Conservation (phyloP, 2,113 vertebrate genomes). For the Miniopterus natalensis region DNA sequence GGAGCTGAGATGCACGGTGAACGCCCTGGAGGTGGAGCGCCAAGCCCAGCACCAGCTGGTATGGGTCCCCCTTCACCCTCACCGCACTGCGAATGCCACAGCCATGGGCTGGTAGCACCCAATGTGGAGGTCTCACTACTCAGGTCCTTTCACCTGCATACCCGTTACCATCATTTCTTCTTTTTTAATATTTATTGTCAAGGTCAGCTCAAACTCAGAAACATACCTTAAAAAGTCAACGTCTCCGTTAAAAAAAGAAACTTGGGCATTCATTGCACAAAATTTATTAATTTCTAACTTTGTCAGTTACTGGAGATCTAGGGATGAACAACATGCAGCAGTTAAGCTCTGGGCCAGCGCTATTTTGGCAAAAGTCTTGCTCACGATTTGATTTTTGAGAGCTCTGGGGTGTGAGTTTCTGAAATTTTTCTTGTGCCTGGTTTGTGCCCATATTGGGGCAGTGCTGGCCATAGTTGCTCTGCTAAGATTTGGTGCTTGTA, state of each 20-base stretch:
- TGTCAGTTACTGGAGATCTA: neutral
- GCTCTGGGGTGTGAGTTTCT: neutral
- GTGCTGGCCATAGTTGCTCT: neutral
- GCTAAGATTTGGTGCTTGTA: neutral
- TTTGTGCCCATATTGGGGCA: neutral
- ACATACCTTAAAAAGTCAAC: neutral
- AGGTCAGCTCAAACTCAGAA: neutral
- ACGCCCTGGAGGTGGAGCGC: slow-evolving; percentile 89
- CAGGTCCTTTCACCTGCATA: neutral
- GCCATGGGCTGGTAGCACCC: neutral
- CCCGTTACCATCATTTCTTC: neutral
- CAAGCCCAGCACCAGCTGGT: slow-evolving; percentile 90
- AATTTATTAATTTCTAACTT: neutral
- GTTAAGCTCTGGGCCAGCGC: neutral
- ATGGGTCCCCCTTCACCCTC: neutral
- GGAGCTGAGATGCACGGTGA: slow-evolving; percentile 73
- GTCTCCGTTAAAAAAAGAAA: neutral
- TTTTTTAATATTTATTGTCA: neutral
- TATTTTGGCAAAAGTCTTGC: neutral
- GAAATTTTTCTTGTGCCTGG: neutral
- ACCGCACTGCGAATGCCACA: neutral
- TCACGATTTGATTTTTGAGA: neutral
- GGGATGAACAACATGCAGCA: neutral
- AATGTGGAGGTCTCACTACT: neutral
- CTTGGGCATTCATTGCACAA: neutral